Evolutionary conservation across 2,113 vertebrate genomes (phyloP), one percentile per base, ranked within the genome.

Genomic region (Gila orcuttii): DNA sequence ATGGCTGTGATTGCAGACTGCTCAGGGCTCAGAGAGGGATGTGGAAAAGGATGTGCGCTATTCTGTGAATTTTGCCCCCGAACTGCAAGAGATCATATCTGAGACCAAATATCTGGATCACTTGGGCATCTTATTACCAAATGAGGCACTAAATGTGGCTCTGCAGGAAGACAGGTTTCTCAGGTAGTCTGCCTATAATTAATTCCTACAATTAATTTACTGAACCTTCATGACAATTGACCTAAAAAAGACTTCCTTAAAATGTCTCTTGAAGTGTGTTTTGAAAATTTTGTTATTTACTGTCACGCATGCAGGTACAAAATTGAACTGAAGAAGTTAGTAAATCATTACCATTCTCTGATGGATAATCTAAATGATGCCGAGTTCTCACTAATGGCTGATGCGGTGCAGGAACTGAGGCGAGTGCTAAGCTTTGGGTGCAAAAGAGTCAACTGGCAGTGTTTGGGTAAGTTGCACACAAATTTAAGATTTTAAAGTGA

Each of bases 361-460:
- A 87, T 96, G 83, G 92, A 91, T 39, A 93, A 92, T 6, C 81
- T 99, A 87, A 96, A 86, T 9, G 93, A 96, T 66, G 93, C 95
- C 0, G 96, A 97, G 92, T 77, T 68, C 0, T 1, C 85, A 7
- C 96, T 99, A 83, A 93, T 99, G 52, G 82, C 93, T 1, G 86
- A 94, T 5, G 94, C 95, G 0, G 93, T 97, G 57, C 89, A 94
- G 84, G 92, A 92, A 0, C 90, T 98, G 31, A 79, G 90, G 84
- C 90, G 68, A 19, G 91, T 94, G 25, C 91, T 99, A 76, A 59
- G 91, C 50, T 73, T 92, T 39, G 98, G 97, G 25, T 94, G 93
- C 66, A 96, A 90, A 91, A 94, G 95, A 80, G 85, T 99, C 28
- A 98, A 94, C 52, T 98, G 98, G 98, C 96, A 93, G 84, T 96